Percentiles rank a stretch among this genome's conserved stretches.
phyloP scores from a whole-genome alignment of 1,140 invertebrate species.

The Aphelenchoides avenae region DNA sequence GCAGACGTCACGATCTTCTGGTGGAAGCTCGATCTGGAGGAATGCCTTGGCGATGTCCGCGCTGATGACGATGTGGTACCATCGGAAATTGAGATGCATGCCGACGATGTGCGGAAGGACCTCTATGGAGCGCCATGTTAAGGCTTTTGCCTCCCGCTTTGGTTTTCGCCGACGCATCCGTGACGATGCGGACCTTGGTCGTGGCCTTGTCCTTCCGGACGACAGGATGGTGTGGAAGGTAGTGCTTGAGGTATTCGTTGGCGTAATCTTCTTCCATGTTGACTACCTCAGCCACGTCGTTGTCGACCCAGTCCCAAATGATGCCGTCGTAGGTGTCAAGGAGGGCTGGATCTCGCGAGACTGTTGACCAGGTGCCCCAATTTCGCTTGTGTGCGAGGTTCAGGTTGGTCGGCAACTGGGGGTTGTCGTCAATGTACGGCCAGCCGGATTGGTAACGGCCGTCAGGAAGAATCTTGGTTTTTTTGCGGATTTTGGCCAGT shows the following conservation, averaged over 20 bases:
- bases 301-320: too few species aligned
- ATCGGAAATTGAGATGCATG: constrained; percentile 6
- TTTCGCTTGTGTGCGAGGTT: too few species aligned
- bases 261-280: background rate
- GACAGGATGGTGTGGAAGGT: constrained; percentile 63
- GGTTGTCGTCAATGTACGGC: too few species aligned
- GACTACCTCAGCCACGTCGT: too few species aligned
- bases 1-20: constrained; percentile 3
- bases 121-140: constrained; percentile 21
- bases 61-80: background rate
- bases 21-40: background rate
- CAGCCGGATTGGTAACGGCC: too few species aligned
- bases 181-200: constrained; percentile 56
- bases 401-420: too few species aligned
- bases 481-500: too few species aligned
- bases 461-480: too few species aligned
- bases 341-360: too few species aligned
- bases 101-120: constrained; percentile 11
- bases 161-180: constrained; percentile 55
- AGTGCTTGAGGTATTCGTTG: constrained; percentile 19
- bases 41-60: constrained; percentile 10
- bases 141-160: constrained; percentile 21
- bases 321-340: too few species aligned
- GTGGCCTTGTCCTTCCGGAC: constrained; percentile 30
- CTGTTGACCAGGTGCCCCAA: too few species aligned